Percentiles rank a stretch among this genome's conserved stretches.
phyloP scores from a whole-genome alignment of 2,797 vertebrate species.

The Mormyrops boulengeri region DNA sequence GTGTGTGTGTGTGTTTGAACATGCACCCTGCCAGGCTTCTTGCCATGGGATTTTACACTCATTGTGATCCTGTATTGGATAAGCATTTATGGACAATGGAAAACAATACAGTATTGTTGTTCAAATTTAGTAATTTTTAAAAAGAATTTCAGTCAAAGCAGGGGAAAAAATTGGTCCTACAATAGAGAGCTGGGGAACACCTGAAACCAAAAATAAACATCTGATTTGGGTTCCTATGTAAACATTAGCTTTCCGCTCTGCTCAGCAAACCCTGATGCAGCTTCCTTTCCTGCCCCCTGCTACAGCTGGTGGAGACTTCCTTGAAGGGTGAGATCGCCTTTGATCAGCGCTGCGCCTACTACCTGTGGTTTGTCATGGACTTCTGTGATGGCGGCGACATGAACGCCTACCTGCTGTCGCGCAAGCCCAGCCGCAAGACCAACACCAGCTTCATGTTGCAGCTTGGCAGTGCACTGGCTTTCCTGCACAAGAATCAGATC shows the following conservation, averaged over 20 bases:
- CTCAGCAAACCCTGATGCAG: neutral
- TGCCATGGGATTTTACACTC: neutral
- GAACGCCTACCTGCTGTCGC: constrained; percentile 89
- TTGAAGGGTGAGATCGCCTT: constrained; percentile 93
- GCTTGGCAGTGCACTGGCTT: constrained; percentile 90
- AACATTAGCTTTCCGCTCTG: neutral
- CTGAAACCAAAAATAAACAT: neutral
- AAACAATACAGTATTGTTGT: neutral
- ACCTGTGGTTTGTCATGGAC: constrained; percentile 98
- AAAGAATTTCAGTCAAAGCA: neutral
- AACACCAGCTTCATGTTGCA: constrained; percentile 98
- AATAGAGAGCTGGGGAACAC: neutral
- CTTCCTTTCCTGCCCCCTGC: constrained; percentile 32
- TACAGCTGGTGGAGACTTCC: constrained; percentile 79
- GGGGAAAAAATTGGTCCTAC: neutral
- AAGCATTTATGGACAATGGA: neutral
- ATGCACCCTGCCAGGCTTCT: neutral
- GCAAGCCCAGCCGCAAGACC: constrained; percentile 87
- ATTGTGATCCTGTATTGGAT: neutral
- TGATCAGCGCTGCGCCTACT: constrained; percentile 86
- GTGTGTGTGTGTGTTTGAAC: no score
- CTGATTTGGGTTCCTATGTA: neutral
- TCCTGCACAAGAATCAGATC: constrained; percentile 94
- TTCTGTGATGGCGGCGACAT: constrained; percentile 97
- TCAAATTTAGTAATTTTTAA: neutral